Base-by-base conservation (phyloP, 2,797 vertebrate species). In the Scomberomorus guttatus region DNA sequence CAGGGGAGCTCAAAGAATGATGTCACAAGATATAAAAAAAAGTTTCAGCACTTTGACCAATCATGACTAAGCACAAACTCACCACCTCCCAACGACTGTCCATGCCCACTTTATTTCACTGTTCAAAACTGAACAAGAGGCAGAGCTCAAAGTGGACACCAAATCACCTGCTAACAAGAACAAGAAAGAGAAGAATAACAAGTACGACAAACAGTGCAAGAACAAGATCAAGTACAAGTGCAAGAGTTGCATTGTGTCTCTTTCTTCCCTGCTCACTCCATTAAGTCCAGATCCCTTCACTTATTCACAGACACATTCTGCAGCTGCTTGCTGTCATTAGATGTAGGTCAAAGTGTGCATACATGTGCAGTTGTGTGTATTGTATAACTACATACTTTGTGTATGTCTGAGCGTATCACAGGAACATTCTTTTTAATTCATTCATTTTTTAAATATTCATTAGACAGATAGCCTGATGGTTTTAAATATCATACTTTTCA, bases 41-140 rank as follows among this genome's bases (percentile, higher is more conserved):
- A 18, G 51, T 2, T 65, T 1, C 7, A 60, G 57, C 32, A 18
- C 27, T 48, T 1, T 4, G 42, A 73, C 80, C 79, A 81, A 81
- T 84, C 77, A 34, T 37, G 54, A 42, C 50, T 6, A 2, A 80
- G 75, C 68, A 74, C 1, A 9, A 32, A 3, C 48, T 58, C 72
- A 62, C 79, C 50, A 46, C 82, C 86, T 56, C 50, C 61, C 77
- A 12, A 29, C 48, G 29, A 55, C 37, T 39, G 52, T 56, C 50
- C 74, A 82, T 77, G 1, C 84, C 80, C 77, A 69, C 50, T 67
- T 62, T 2, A 32, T 61, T 60, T 77, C 22, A 8, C 24, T 14
- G 46, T 22, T 55, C n/a, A 54, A 68, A 60, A n/a, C 20, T 20
- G 27, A 72, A 18, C 11, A 51, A 25, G 2, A 27, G 57, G n/a